A percentile compares a stretch with the other conserved stretches of the same genome.
These are phyloP conservation scores for Yasuhikotakia modesta DNA, from an alignment of 2,797 vertebrate species.

Conservation along the genomic window DNA sequence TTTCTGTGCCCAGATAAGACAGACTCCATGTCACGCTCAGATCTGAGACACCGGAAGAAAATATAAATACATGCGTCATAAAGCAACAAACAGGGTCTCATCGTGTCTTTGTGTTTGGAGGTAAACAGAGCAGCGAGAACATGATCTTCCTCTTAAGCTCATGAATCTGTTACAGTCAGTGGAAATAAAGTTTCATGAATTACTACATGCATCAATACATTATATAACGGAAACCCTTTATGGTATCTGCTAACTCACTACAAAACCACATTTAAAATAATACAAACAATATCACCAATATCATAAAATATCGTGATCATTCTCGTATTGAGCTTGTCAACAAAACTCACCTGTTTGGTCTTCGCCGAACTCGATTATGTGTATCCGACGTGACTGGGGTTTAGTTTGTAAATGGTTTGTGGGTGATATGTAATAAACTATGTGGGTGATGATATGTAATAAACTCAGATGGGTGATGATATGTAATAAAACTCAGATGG, in stretches of 20 bases:
- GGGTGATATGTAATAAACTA: background rate
- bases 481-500: no score
- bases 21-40: constrained; percentile 81
- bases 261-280: background rate
- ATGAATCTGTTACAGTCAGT: constrained; percentile 3
- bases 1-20: constrained; percentile 75
- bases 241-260: no score
- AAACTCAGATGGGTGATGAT: no score
- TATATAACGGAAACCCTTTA: background rate
- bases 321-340: background rate
- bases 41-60: constrained; percentile 10
- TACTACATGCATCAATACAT: background rate
- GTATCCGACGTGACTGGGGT: background rate
- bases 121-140: background rate
- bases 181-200: constrained; percentile 12
- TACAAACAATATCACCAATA: background rate
- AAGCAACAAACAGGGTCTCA: no score
- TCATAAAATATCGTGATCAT: no score
- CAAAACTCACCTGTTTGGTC: background rate
- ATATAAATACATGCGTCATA: no score
- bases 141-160: background rate
- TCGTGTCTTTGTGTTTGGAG: no score
- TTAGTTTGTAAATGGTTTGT: background rate
- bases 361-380: background rate
- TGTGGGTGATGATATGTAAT: no score